Evolutionary conservation across 2,113 vertebrate genomes (phyloP).

Genomic region (Empidonax traillii): DNA sequence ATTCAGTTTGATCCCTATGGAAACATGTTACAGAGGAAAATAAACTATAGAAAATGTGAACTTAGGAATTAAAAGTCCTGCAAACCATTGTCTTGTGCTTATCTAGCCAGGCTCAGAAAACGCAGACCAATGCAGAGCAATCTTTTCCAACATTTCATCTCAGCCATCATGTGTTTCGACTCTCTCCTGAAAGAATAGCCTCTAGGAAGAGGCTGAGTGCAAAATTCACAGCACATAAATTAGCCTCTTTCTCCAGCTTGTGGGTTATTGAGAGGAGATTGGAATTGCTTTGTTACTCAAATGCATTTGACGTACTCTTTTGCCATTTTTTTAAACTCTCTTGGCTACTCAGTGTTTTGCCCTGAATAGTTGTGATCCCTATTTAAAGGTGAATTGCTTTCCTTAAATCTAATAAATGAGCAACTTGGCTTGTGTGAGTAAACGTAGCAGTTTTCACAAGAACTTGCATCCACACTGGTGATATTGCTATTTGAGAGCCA

Average conservation of each 20-base stretch:
- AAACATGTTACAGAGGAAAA: not conserved
- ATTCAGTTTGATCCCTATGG: not conserved
- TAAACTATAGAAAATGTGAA: not conserved
- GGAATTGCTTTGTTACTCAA: constrained; percentile 61
- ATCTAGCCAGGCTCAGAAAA: constrained; percentile 1
- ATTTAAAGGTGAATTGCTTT: constrained; percentile 54
- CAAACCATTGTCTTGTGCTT: not conserved
- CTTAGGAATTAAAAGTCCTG: not conserved
- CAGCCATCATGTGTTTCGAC: not conserved
- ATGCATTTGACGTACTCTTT: constrained; percentile 47
- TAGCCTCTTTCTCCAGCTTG: constrained; percentile 53
- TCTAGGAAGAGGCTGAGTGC: constrained; percentile 53
- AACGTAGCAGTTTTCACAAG: not conserved
- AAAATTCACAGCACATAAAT: constrained; percentile 64
- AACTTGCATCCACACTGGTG: not conserved
- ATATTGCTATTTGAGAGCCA: not conserved
- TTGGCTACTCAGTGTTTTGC: constrained; percentile 41
- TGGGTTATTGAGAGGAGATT: constrained; percentile 56
- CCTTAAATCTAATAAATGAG: constrained; percentile 38
- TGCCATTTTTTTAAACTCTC: constrained; percentile 27
- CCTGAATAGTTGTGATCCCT: constrained; percentile 32
- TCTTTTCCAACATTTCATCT: constrained; percentile 30
- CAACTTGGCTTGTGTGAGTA: not conserved
- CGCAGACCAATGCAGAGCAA: not conserved
- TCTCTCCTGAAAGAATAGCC: constrained; percentile 53